Evolutionary conservation across 2,888 invertebrate species (phyloP).

Genomic region (Caenorhabditis drosophilae): DNA sequence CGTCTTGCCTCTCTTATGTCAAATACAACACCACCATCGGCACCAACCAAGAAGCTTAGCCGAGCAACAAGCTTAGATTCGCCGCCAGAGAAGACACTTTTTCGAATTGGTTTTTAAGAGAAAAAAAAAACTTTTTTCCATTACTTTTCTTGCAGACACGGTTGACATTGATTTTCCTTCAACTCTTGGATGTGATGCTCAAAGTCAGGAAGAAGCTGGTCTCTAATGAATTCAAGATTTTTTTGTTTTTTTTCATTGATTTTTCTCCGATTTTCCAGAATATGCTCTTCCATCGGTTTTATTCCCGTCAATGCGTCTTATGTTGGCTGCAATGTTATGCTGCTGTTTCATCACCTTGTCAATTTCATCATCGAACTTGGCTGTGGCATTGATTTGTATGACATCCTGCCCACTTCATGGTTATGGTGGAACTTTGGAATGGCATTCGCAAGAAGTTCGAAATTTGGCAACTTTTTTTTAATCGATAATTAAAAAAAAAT

Average conservation of each 20-base stretch:
- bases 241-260: not conserved
- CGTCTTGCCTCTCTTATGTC: no score
- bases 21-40: no score
- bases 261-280: slow-evolving; percentile 8
- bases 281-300: slow-evolving; percentile 48
- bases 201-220: slow-evolving; percentile 29
- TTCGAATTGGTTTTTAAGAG: slow-evolving; percentile 44
- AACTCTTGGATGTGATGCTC: slow-evolving; percentile 6
- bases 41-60: slow-evolving; percentile 27
- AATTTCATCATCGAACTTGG: slow-evolving; percentile 63
- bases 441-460: slow-evolving; percentile 22
- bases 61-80: slow-evolving; percentile 46
- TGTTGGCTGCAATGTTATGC: slow-evolving; percentile 63
- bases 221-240: no score
- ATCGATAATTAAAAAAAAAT: no score
- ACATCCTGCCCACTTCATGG: slow-evolving; percentile 65
- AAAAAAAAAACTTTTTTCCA: not conserved
- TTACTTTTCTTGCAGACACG: slow-evolving; percentile 28
- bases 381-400: slow-evolving; percentile 68
- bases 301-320: slow-evolving; percentile 65
- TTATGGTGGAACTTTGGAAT: slow-evolving; percentile 45
- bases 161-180: slow-evolving; percentile 29
- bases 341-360: slow-evolving; percentile 66
- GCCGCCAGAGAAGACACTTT: slow-evolving; percentile 55
- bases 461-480: no score